Base-by-base conservation (phyloP, 2,113 vertebrate genomes). In the Pachycephala philippinensis region DNA sequence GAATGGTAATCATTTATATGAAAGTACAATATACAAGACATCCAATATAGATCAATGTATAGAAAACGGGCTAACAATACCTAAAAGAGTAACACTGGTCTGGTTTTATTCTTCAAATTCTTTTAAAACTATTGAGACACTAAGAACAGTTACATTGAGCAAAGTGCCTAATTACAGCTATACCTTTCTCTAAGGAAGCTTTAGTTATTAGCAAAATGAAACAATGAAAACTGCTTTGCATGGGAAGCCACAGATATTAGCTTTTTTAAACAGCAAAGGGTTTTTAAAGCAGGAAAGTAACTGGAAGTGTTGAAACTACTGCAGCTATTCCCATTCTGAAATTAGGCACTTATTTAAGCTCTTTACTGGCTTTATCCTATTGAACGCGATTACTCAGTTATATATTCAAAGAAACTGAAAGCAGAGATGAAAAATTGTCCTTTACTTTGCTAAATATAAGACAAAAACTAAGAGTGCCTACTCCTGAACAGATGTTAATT, bases 401-500 rank as follows among this genome's bases (percentile, higher is more conserved):
- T 15, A 60, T 37, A 59, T 42, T 93, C 53, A 79, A 91, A 33
- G 24, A 91, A 85, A 72, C 14, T 69, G 56, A 88, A 84, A 63
- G 31, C 26, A 63, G 60, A 76, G 47, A 54, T 84, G 15, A 93
- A 91, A 85, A 95, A 54, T 33, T 83, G 52, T 88, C 24, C 42
- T 68, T 95, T 90, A 44, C 19, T 11, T 37, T 65, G 28, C 14
- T 79, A 45, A 68, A 90, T 63, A 69, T 37, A 39, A 86, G 60
- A 78, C 83, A 84, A 40, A 3, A 69, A 81, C 27, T 63, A 85
- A 79, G 44, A 64, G 11, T 84, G 35, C 12, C 35, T 83, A 19
- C 56, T 83, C 22, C 68, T 66, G 56, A 90, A 54, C 83, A 92
- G 88, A 90, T 81, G 87, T 77, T 94, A 95, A 93, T 89, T 90